Evolutionary conservation across 2,888 invertebrate genomes (phyloP), one percentile per base, ranked within the genome.

Genomic region (Dynastes hyllus): DNA sequence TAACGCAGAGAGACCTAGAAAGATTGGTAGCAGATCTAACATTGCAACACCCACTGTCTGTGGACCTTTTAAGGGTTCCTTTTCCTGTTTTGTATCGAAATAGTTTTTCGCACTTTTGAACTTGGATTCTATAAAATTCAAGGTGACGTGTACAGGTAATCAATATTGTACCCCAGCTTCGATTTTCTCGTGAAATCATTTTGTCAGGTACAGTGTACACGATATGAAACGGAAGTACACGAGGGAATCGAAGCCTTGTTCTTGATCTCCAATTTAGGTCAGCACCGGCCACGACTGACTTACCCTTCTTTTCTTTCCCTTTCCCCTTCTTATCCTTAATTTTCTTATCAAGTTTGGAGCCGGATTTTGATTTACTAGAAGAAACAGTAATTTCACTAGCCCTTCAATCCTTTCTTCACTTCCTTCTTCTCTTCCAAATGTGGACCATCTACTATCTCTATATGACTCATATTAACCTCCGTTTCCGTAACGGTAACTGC

Each of bases 401-500:
- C 37, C 51, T 65, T 55, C 6, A 16, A 65, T 65, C 78, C 78
- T 16, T 65, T 66, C 58, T 37, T 70, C 13, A 3, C 13, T 29
- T 70, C 61, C 29, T 37, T 37, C 32, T 37, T 37, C 32, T 37
- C 32, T 5, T 37, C 32, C 32, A 37, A 37, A 37, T 37, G 32
- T 37, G 32, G 5, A 11, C 11, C 11, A 2, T 45, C 50, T 29
- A 76, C n/a, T 69, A 81, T 63, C 51, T 45, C 40, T 40, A 66
- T 58, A 13, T 51, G 79, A 80, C 29, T 76, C 76, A 78, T 77
- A 77, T 86, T 85, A 4, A 83, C 78, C 4, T 81, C 78, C 37
- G 81, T 80, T 83, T 87, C 86, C 27, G 81, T 81, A 9, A 85
- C 81, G 13, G 84, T 84, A 78, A 87, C 86, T 86, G 69, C 61